These are phyloP conservation scores for Cotesia chilonis DNA, from an alignment of 1,140 invertebrate species.

Conservation along the genomic window DNA sequence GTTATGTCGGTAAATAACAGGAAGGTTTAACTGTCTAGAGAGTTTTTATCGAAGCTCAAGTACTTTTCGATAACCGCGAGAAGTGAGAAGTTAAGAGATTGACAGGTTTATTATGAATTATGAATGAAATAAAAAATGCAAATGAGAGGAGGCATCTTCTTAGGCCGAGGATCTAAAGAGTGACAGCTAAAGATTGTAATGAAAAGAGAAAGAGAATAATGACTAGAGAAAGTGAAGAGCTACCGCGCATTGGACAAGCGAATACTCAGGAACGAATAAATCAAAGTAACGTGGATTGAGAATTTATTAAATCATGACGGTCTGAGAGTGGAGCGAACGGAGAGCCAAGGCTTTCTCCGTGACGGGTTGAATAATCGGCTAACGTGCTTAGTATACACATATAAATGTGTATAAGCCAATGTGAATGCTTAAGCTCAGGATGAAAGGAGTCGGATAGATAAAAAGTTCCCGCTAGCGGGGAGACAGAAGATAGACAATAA, in stretches of 20 bases:
- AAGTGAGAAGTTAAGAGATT: too few species aligned
- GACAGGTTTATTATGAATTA: too few species aligned
- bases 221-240: constrained; percentile 27
- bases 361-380: constrained; percentile 29
- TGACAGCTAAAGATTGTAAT: constrained; percentile 17
- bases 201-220: constrained; percentile 17
- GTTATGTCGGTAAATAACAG: too few species aligned
- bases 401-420: constrained; percentile 26
- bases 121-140: too few species aligned
- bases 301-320: constrained; percentile 37
- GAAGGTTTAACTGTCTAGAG: too few species aligned
- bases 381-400: background rate
- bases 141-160: constrained; percentile 5
- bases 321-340: background rate
- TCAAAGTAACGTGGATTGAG: constrained; percentile 27
- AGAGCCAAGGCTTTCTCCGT: constrained; percentile 24
- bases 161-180: background rate
- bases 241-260: constrained; percentile 24
- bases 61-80: too few species aligned
- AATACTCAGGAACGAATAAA: constrained; percentile 24
- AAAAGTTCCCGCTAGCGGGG: background rate
- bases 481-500: background rate
- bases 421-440: constrained; percentile 30
- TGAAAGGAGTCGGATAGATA: constrained; percentile 24
- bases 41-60: too few species aligned